These are phyloP conservation scores for Pteruthius melanotis DNA, from an alignment of 2,113 vertebrate species.

Conservation along the genomic window DNA sequence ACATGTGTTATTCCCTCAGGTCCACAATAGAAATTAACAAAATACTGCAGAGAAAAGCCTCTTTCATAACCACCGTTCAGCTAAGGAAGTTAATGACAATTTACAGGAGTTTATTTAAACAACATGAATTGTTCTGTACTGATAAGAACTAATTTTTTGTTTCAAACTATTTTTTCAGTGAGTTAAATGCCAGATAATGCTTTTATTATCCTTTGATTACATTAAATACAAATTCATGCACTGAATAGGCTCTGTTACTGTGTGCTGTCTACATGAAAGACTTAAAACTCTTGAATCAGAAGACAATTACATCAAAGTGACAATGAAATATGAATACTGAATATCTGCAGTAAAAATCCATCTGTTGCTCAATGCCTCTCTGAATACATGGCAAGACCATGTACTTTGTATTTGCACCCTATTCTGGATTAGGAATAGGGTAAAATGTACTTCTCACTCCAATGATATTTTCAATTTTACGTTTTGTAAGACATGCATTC, in stretches of 20 bases:
- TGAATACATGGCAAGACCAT: neutral
- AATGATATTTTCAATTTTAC: neutral
- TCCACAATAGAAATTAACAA: neutral
- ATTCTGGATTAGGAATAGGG: neutral
- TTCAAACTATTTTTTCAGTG: neutral
- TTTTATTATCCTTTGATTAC: neutral
- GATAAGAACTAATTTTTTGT: neutral
- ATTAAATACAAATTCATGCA: neutral
- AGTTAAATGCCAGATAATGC: neutral
- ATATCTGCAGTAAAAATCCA: neutral
- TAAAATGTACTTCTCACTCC: neutral
- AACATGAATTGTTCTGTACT: neutral
- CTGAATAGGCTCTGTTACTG: neutral
- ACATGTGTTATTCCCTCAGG: neutral
- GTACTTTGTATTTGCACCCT: neutral
- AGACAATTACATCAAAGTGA: neutral
- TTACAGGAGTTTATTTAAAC: neutral
- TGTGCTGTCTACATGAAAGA: neutral
- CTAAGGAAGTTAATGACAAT: neutral
- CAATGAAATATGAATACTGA: neutral
- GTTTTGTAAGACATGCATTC: neutral
- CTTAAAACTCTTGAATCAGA: neutral
- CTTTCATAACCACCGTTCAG: neutral
- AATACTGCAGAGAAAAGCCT: neutral
- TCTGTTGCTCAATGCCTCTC: neutral